These are phyloP conservation scores for Sebastes flavidus DNA, from an alignment of 2,797 vertebrate genomes.

Conservation along the genomic window DNA sequence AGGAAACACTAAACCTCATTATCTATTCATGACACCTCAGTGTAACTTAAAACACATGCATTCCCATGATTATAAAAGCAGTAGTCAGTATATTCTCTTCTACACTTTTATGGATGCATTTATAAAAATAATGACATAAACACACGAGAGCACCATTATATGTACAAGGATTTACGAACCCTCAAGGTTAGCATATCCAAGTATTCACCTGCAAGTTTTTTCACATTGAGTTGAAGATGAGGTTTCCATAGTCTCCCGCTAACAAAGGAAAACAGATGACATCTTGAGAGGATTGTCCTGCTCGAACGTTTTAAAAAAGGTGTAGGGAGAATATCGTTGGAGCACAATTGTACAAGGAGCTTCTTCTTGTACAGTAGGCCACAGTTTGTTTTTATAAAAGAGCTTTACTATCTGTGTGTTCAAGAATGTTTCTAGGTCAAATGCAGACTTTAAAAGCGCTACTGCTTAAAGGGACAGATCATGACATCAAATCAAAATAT, in stretches of 20 bases:
- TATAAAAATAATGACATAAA: conserved; percentile 23
- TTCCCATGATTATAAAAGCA: background rate
- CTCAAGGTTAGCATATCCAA: background rate
- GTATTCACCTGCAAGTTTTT: background rate
- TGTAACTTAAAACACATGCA: conserved; percentile 9
- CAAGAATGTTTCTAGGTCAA: background rate
- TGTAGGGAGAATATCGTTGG: background rate
- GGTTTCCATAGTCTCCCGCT: background rate
- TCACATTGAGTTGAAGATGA: background rate
- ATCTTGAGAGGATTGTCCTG: background rate
- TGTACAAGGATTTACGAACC: background rate
- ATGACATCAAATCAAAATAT: background rate
- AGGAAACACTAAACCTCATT: conserved; percentile 2
- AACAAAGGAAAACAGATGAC: background rate
- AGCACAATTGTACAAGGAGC: too few species aligned
- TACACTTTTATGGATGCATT: background rate
- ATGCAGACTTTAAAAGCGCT: background rate
- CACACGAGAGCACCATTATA: conserved; percentile 6
- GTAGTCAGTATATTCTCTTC: background rate
- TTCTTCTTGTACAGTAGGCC: background rate
- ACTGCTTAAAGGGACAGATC: background rate
- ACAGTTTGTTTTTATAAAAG: background rate
- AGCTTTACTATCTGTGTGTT: background rate
- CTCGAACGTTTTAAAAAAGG: background rate
- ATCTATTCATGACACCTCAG: background rate